phyloP scores from a whole-genome alignment of 2,113 vertebrate species.

The Trogon surrucura region DNA sequence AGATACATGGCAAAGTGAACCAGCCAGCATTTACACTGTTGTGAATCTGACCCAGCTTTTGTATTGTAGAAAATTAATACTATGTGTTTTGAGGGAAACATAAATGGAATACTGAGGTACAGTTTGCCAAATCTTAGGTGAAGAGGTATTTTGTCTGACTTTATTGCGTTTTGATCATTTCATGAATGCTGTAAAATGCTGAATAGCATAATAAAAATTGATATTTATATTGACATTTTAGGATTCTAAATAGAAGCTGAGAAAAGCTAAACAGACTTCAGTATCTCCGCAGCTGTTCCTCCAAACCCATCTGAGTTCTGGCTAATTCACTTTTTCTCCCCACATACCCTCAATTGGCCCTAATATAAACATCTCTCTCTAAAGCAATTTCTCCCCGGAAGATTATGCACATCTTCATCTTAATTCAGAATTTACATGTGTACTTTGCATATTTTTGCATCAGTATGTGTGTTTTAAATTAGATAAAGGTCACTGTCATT shows the following conservation, averaged over 20 bases:
- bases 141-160: constrained; percentile 67
- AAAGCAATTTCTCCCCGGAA: constrained; percentile 67
- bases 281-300: constrained; percentile 50
- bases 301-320: constrained; percentile 36
- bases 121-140: constrained; percentile 32
- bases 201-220: constrained; percentile 76
- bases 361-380: constrained; percentile 70
- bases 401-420: constrained; percentile 75
- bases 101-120: constrained; percentile 25
- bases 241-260: constrained; percentile 71
- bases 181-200: constrained; percentile 56
- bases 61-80: constrained; percentile 30
- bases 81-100: constrained; percentile 44
- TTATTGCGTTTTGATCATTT: constrained; percentile 70
- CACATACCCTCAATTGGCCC: constrained; percentile 37
- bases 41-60: constrained; percentile 53
- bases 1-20: constrained; percentile 53
- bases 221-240: constrained; percentile 78
- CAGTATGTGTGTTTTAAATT: constrained; percentile 81
- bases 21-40: neutral
- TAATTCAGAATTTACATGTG: constrained; percentile 84
- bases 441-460: constrained; percentile 86
- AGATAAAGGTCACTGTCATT: constrained; percentile 87
- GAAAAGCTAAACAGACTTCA: constrained; percentile 71
- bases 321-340: constrained; percentile 64